phyloP scores from a whole-genome alignment of 1,140 invertebrate species.

The Zaprionus vittiger region DNA sequence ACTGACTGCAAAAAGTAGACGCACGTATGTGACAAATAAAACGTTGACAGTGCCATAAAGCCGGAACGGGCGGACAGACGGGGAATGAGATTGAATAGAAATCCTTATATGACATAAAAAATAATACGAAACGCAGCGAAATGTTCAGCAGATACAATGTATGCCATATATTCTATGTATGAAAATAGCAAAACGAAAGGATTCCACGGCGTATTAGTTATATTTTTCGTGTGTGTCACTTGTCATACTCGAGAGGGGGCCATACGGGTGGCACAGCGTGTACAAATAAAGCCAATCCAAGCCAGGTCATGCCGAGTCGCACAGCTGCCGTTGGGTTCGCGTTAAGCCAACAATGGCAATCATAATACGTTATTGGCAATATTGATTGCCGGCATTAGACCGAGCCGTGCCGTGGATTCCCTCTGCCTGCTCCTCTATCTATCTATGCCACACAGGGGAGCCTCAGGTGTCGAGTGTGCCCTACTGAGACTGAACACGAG shows the following conservation, averaged over 20 bases:
- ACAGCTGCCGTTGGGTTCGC: constrained; percentile 28
- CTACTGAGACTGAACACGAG: background rate
- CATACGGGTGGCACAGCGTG: constrained; percentile 1
- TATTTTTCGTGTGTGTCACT: constrained; percentile 47
- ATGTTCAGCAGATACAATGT: constrained; percentile 27
- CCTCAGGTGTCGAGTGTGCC: constrained; percentile 1
- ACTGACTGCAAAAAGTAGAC: constrained; percentile 19
- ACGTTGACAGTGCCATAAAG: constrained; percentile 71
- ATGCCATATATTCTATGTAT: constrained; percentile 26
- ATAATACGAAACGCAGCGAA: constrained; percentile 63
- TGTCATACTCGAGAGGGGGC: constrained; percentile 33
- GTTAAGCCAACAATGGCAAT: constrained; percentile 56
- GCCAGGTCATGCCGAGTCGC: constrained; percentile 14
- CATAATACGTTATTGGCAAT: constrained; percentile 75
- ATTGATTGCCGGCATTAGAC: constrained; percentile 64
- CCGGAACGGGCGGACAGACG: constrained; percentile 17
- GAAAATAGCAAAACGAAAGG: constrained; percentile 57
- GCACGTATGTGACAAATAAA: constrained; percentile 53
- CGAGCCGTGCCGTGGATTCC: background rate
- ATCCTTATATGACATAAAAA: constrained; percentile 68
- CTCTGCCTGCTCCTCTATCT: background rate
- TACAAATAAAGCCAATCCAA: constrained; percentile 37
- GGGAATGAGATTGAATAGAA: constrained; percentile 73
- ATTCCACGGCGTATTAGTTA: constrained; percentile 68
- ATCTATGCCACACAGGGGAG: background rate